Percentiles rank a stretch among this genome's conserved stretches.
Evolutionary conservation across 37 sponge, comb jelly and placozoan species (phyloP).

Genomic region (Agelas oroides): DNA sequence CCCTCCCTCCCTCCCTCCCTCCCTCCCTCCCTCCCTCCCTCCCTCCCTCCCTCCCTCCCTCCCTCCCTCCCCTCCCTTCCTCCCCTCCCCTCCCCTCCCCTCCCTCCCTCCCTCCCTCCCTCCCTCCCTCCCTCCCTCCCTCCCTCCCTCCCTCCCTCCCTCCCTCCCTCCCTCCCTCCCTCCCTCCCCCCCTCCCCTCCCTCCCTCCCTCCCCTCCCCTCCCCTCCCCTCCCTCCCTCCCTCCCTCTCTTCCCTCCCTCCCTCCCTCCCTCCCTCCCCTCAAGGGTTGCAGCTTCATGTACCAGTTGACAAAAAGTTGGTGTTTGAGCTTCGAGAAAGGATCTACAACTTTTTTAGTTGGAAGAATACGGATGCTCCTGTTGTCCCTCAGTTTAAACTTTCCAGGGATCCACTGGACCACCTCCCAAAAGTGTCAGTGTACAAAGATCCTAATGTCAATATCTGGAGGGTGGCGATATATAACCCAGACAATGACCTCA

Average conservation of each 20-base stretch:
- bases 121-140: not conserved
- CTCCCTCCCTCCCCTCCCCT: not conserved
- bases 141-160: not conserved
- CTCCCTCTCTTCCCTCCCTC: not conserved
- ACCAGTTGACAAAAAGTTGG: conserved; percentile 17
- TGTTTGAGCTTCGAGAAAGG: conserved; percentile 23
- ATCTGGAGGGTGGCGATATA: too few species aligned
- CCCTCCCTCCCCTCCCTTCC: too few species aligned
- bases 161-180: conserved; percentile 1
- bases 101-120: not conserved
- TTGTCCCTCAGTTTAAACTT: too few species aligned
- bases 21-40: too few species aligned
- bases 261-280: not conserved
- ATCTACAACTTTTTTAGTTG: not conserved
- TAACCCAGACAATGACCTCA: too few species aligned
- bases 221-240: not conserved
- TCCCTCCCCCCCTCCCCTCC: not conserved
- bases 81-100: too few species aligned
- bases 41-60: too few species aligned
- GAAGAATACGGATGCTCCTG: too few species aligned
- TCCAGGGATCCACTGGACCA: too few species aligned
- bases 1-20: too few species aligned
- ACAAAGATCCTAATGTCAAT: too few species aligned
- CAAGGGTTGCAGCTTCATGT: conserved; percentile 3
- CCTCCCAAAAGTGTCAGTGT: too few species aligned